A percentile compares a stretch with the other conserved stretches of the same genome.
These are phyloP conservation scores for Drosophila baimaii DNA, from an alignment of 1,140 invertebrate genomes.

Conservation along the genomic window DNA sequence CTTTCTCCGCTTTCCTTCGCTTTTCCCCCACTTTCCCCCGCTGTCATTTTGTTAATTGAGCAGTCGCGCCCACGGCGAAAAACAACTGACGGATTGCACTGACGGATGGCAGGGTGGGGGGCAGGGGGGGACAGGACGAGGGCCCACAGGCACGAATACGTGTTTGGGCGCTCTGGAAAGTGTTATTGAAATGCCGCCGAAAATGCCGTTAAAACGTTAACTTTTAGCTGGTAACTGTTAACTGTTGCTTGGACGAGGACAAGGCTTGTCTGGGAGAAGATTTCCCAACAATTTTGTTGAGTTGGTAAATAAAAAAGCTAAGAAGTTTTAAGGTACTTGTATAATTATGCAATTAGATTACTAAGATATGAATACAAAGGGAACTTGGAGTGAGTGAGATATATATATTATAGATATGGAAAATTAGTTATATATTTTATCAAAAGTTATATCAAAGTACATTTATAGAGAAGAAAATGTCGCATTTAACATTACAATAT, in stretches of 20 bases:
- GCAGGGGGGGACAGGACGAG: too few relatives aligned
- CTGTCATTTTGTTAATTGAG: conserved; percentile 78
- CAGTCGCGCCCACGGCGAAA: conserved; percentile 63
- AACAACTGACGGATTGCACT: conserved; percentile 45
- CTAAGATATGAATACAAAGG: background rate
- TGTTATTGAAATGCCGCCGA: conserved; percentile 18
- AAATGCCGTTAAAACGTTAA: background rate
- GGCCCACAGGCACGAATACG: background rate
- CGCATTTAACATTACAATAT: too few relatives aligned
- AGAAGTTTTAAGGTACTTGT: background rate
- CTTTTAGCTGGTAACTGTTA: too few relatives aligned
- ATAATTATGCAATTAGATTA: background rate
- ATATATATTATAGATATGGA: too few relatives aligned
- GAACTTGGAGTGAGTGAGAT: too few relatives aligned
- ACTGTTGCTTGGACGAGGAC: conserved; percentile 4
- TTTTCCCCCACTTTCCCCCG: background rate
- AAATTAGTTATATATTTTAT: too few relatives aligned
- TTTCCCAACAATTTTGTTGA: too few relatives aligned
- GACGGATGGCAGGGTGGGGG: conserved; percentile 17
- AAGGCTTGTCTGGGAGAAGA: too few relatives aligned
- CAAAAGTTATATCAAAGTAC: too few relatives aligned
- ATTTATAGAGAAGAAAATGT: too few relatives aligned
- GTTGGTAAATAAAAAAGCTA: background rate
- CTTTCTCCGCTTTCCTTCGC: background rate
- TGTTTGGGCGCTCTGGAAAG: conserved; percentile 2